phyloP scores from a whole-genome alignment of 1,140 invertebrate genomes.

The Caenorhabditis inopinata region DNA sequence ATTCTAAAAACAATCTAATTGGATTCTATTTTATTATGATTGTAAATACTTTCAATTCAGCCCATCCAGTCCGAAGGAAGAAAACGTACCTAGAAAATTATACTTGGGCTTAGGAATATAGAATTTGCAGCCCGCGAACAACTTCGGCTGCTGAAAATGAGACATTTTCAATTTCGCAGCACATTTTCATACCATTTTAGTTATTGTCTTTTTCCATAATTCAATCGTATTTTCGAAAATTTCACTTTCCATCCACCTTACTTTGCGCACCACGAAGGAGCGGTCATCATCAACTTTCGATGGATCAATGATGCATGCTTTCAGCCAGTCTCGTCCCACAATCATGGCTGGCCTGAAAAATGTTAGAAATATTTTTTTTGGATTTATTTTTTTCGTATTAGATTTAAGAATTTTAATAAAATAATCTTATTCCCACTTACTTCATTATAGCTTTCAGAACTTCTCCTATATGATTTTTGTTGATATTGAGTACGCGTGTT shows the following conservation, averaged over 20 bases:
- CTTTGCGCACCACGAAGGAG: neutral
- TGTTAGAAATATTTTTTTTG: neutral
- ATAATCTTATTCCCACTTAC: too few relatives aligned
- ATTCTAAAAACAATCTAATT: too few relatives aligned
- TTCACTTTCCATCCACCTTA: conserved; percentile 1
- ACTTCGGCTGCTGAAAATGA: neutral
- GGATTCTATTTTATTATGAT: too few relatives aligned
- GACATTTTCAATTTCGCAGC: neutral
- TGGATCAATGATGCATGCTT: neutral
- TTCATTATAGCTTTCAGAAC: neutral
- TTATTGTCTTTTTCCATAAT: neutral
- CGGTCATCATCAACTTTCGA: conserved; percentile 7
- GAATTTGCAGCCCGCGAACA: conserved; percentile 19
- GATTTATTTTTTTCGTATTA: neutral
- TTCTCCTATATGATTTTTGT: neutral
- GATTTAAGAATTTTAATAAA: too few relatives aligned
- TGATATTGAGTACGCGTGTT: neutral
- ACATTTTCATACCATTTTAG: neutral
- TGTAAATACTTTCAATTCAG: too few relatives aligned
- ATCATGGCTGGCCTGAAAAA: conserved; percentile 1
- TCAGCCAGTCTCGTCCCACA: neutral
- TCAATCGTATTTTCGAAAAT: conserved; percentile 1
- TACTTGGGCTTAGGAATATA: neutral
- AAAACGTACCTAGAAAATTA: neutral
- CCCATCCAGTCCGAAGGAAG: too few relatives aligned